phyloP scores from a whole-genome alignment of 2,888 invertebrate genomes.

The Hypomecis atomaria region DNA sequence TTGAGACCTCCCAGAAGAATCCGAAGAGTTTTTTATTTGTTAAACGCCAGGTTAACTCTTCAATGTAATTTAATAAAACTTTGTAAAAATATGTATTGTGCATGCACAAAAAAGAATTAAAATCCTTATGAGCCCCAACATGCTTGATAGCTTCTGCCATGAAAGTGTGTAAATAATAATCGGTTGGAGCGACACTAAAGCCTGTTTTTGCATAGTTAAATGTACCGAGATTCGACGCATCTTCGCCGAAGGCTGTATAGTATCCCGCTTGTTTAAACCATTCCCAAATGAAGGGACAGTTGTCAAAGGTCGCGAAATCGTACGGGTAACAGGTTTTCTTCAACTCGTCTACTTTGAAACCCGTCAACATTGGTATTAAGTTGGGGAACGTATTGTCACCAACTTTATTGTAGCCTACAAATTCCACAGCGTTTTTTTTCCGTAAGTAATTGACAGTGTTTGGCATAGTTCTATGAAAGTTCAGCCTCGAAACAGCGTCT shows the following conservation, averaged over 20 bases:
- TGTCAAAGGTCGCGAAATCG: constrained; percentile 87
- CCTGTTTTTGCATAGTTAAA: constrained; percentile 93
- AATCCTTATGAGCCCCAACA: constrained; percentile 86
- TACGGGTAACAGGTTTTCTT: constrained; percentile 86
- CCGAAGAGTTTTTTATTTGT: constrained; percentile 88
- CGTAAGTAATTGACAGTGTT: constrained; percentile 87
- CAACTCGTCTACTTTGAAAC: constrained; percentile 87
- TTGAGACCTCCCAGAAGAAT: constrained; percentile 92
- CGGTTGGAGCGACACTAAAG: constrained; percentile 91
- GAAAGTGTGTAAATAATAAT: constrained; percentile 92
- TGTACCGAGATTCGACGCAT: constrained; percentile 90
- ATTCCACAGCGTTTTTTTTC: constrained; percentile 88
- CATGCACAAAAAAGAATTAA: constrained; percentile 88
- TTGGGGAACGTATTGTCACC: constrained; percentile 98
- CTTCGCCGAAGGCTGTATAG: constrained; percentile 93
- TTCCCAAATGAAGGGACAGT: constrained; percentile 95
- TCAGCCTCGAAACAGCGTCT: constrained; percentile 93
- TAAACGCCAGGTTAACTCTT: constrained; percentile 86
- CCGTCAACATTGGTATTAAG: constrained; percentile 92
- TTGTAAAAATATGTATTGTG: constrained; percentile 88
- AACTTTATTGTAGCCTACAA: constrained; percentile 96
- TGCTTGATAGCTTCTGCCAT: constrained; percentile 87
- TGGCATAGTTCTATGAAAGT: constrained; percentile 93
- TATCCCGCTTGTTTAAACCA: constrained; percentile 89
- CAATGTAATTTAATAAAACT: constrained; percentile 89